Evolutionary conservation across 2,113 vertebrate genomes (phyloP).

Genomic region (Platysteira castanea): DNA sequence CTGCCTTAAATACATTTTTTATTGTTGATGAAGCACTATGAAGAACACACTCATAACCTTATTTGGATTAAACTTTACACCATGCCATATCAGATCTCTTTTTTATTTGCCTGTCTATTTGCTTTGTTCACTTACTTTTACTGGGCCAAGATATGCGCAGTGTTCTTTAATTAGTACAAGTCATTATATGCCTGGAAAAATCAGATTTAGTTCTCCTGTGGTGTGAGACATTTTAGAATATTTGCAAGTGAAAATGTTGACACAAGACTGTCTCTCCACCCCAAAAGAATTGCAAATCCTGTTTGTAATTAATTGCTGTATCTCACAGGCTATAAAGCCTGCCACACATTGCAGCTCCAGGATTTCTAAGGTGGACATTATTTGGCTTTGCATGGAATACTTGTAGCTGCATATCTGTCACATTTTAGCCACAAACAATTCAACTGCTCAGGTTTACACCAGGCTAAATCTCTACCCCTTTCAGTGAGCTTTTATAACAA

Average conservation of each 20-base stretch:
- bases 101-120: constrained; percentile 32
- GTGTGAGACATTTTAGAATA: not conserved
- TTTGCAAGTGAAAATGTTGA: not conserved
- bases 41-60: constrained; percentile 67
- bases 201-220: not conserved
- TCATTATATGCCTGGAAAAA: not conserved
- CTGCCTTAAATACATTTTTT: constrained; percentile 62
- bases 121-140: constrained; percentile 47
- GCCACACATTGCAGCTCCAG: not conserved
- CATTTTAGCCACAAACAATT: not conserved
- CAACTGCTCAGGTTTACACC: not conserved
- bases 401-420: not conserved
- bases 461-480: not conserved
- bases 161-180: constrained; percentile 14
- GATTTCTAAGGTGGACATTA: not conserved
- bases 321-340: not conserved
- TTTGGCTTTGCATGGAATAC: not conserved
- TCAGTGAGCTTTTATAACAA: not conserved
- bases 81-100: constrained; percentile 24
- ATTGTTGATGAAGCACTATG: constrained; percentile 31
- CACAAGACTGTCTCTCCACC: not conserved
- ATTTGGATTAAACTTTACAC: constrained; percentile 76
- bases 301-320: not conserved
- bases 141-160: not conserved
- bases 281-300: not conserved